Conservation (phyloP, 2,888 invertebrate species). For the Autographa gamma region DNA sequence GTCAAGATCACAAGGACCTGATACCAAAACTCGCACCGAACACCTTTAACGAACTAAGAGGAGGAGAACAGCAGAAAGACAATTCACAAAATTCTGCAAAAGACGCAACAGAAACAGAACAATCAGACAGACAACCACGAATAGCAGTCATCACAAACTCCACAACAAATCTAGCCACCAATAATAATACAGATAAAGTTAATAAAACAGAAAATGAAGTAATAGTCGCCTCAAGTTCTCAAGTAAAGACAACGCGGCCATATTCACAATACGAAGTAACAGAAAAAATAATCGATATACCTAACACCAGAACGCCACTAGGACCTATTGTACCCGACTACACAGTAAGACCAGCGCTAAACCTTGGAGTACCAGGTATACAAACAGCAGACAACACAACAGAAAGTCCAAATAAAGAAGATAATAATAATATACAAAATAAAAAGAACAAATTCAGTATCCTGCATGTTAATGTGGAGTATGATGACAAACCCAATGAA, state of each 20-base stretch:
- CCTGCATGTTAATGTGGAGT: conserved; percentile 67
- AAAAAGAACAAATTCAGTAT: conserved; percentile 57
- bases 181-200: conserved; percentile 18
- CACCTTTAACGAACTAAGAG: neutral
- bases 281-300: conserved; percentile 75
- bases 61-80: neutral
- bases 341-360: conserved; percentile 40
- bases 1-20: neutral
- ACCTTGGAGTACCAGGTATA: conserved; percentile 42
- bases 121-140: neutral
- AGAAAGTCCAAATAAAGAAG: conserved; percentile 28
- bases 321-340: conserved; percentile 68
- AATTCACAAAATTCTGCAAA: too few relatives aligned
- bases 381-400: conserved; percentile 15
- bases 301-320: conserved; percentile 63
- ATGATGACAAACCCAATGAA: conserved; percentile 47
- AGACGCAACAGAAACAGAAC: neutral
- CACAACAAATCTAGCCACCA: neutral
- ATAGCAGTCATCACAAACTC: neutral
- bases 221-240: conserved; percentile 28
- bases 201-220: conserved; percentile 30
- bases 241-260: conserved; percentile 20
- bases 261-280: conserved; percentile 71
- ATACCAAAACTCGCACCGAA: neutral
- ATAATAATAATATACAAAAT: conserved; percentile 27